These are phyloP conservation scores for Cordilura impudica DNA, from an alignment of 2,888 invertebrate species.

Conservation along the genomic window DNA sequence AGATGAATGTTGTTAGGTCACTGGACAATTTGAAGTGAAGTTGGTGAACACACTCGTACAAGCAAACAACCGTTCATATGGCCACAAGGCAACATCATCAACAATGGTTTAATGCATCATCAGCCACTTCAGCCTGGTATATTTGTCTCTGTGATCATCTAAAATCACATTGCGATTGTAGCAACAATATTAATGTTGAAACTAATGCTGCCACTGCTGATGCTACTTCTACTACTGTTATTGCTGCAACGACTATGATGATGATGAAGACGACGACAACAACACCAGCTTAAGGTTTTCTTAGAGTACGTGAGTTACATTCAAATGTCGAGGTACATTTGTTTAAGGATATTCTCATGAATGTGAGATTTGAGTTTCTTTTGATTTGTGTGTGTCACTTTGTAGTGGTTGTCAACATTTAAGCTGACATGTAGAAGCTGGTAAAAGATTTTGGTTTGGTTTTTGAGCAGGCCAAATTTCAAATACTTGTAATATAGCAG, in stretches of 20 bases:
- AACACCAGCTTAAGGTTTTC: constrained; percentile 40
- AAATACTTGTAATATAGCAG: too few species aligned
- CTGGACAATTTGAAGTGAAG: constrained; percentile 4
- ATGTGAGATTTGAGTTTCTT: constrained; percentile 21
- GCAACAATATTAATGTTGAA: not conserved
- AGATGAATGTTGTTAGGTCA: constrained; percentile 44
- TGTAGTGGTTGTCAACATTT: constrained; percentile 20
- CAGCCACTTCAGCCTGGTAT: not conserved
- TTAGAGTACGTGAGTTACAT: constrained; percentile 41
- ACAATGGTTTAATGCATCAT: constrained; percentile 31
- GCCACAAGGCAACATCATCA: not conserved
- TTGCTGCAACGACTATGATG: constrained; percentile 3
- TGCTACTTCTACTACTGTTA: constrained; percentile 5
- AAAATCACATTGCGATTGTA: constrained; percentile 28
- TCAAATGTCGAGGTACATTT: constrained; percentile 17
- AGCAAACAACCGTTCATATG: not conserved
- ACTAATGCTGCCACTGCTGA: not conserved
- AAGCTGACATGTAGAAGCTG: constrained; percentile 27
- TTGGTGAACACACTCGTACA: not conserved
- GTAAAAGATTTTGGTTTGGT: too few species aligned
- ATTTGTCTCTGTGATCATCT: not conserved
- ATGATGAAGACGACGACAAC: constrained; percentile 25
- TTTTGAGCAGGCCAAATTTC: too few species aligned
- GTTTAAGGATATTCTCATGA: not conserved
- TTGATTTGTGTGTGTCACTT: too few species aligned